Evolutionary conservation across 2,888 invertebrate species (phyloP).

Genomic region (Aelia acuminata): DNA sequence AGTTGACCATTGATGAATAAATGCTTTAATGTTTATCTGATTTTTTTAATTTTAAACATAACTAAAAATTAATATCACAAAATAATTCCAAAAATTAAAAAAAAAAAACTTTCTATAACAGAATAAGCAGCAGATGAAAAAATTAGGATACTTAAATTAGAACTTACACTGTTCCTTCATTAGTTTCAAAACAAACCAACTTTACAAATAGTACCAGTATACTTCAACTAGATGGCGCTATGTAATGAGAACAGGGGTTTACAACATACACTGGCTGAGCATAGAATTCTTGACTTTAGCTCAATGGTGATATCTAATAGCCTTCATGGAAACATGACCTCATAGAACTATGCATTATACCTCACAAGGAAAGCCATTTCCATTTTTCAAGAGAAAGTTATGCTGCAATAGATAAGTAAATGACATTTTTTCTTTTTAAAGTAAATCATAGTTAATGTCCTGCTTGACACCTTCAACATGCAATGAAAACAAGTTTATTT

Average conservation of each 20-base stretch:
- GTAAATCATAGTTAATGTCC: neutral
- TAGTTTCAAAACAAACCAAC: neutral
- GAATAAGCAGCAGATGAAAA: neutral
- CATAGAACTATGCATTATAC: neutral
- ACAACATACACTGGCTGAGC: neutral
- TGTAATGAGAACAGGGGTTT: neutral
- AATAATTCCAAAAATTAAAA: neutral
- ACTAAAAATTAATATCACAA: too few species aligned
- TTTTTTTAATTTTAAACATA: neutral
- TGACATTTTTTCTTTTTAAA: neutral
- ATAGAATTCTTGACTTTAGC: neutral
- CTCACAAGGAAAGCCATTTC: neutral
- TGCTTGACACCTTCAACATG: neutral
- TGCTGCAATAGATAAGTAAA: slow-evolving; percentile 28
- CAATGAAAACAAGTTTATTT: neutral
- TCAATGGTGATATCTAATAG: neutral
- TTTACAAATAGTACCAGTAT: neutral
- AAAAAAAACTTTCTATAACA: neutral
- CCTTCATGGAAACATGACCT: slow-evolving; percentile 11
- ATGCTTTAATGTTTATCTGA: neutral
- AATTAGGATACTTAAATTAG: neutral
- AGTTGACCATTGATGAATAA: neutral
- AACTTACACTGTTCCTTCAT: neutral
- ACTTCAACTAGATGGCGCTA: slow-evolving; percentile 15
- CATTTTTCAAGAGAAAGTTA: slow-evolving; percentile 21